These are phyloP conservation scores for Geophilus truncorum DNA, from an alignment of 2,888 invertebrate species.

Conservation along the genomic window DNA sequence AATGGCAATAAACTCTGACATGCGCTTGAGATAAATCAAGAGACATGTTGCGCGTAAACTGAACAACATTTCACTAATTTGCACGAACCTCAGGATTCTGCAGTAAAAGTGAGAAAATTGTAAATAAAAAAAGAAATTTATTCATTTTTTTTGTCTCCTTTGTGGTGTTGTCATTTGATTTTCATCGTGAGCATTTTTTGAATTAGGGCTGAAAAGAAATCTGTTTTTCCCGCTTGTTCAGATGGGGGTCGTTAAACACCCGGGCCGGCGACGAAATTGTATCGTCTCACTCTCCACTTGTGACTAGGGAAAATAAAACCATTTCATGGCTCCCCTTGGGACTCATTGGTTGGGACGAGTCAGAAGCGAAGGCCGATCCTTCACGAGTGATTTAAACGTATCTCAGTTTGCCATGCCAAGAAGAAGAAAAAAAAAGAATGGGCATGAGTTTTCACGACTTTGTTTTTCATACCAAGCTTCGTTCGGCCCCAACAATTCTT, in stretches of 20 bases:
- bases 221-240: not conserved
- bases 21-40: no score
- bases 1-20: no score
- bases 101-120: no score
- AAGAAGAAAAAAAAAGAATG: no score
- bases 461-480: constrained; percentile 9
- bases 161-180: not conserved
- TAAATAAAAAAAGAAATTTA: no score
- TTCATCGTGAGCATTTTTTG: not conserved
- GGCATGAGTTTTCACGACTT: constrained; percentile 19
- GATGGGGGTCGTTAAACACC: constrained; percentile 13
- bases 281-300: constrained; percentile 2
- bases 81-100: no score
- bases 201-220: not conserved
- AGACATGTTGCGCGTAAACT: no score
- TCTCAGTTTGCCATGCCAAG: constrained; percentile 11
- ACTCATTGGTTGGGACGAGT: constrained; percentile 21
- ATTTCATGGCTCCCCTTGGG: constrained; percentile 22
- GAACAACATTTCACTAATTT: no score
- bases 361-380: constrained; percentile 21
- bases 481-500: not conserved
- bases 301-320: constrained; percentile 27
- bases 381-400: constrained; percentile 14
- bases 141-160: not conserved
- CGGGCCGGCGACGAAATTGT: constrained; percentile 19